phyloP scores from a whole-genome alignment of 23 tunicate species.

The Trididemnum miniatum region DNA sequence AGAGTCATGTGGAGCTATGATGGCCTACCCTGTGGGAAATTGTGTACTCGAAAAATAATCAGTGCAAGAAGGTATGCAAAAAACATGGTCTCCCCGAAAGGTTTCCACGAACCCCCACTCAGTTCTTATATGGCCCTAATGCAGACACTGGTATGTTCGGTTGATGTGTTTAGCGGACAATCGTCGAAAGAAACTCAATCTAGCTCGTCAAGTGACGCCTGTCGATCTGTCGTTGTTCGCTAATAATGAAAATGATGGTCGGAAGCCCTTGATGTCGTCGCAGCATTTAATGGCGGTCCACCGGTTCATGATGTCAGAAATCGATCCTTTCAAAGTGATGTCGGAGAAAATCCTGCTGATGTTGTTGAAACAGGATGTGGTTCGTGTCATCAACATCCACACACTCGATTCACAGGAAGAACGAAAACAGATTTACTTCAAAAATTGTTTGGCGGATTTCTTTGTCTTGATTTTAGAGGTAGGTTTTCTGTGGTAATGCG shows the following conservation, averaged over 20 bases:
- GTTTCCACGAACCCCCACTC: too few relatives aligned
- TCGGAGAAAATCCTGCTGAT: slow-evolving; percentile 55
- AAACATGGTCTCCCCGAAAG: too few relatives aligned
- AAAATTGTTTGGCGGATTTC: slow-evolving; percentile 53
- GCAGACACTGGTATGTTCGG: too few relatives aligned
- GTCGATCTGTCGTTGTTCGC: slow-evolving; percentile 80
- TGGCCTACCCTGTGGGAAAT: too few relatives aligned
- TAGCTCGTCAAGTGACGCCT: slow-evolving; percentile 64
- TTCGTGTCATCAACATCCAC: slow-evolving; percentile 36
- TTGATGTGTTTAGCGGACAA: slow-evolving; percentile 74
- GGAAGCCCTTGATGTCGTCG: slow-evolving; percentile 43
- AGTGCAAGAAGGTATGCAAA: too few relatives aligned
- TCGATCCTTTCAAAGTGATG: slow-evolving; percentile 57
- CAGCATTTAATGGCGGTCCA: slow-evolving; percentile 77
- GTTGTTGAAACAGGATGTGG: slow-evolving; percentile 61
- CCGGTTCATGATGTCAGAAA: slow-evolving; percentile 77
- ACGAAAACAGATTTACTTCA: slow-evolving; percentile 48
- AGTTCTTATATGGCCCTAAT: too few relatives aligned
- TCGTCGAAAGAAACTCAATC: slow-evolving; percentile 59
- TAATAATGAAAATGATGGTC: slow-evolving; percentile 22
- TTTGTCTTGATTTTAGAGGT: slow-evolving; percentile 93
- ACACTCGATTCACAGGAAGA: slow-evolving; percentile 25
- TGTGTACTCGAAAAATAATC: too few relatives aligned
- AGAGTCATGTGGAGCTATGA: too few relatives aligned
- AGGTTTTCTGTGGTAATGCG: too few relatives aligned